Evolutionary conservation across 2,113 vertebrate species (phyloP), one percentile per base, ranked within the genome.

Genomic region (Gymnobelideus leadbeateri): DNA sequence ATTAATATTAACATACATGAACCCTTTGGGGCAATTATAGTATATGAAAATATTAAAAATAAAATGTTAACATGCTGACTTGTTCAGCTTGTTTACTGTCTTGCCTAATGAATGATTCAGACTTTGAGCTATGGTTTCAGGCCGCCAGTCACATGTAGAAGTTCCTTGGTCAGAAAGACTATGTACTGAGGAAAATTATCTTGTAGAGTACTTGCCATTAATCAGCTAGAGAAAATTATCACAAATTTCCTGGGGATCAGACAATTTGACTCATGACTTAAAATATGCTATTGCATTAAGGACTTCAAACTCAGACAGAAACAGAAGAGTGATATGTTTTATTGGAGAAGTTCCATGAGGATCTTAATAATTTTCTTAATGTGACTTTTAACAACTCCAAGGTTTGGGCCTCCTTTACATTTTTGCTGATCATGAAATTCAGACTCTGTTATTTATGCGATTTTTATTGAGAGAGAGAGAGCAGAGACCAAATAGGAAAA

Each of bases 1-100:
- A 93, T 31, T 68, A 54, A 46, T 89, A 92, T 51, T 77, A 26
- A 12, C 23, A n/a, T 21, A 47, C 53, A 84, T 92, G 61, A 51
- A 49, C 14, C 8, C 24, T 93, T 95, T 50, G 53, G 49, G 92
- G 3, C 26, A 43, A 92, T 19, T 31, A 12, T 8, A 89, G 47
- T 91, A 95, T 51, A 93, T 0, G 25, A 95, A 96, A 95, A 89
- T 47, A 93, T 54, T 89, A 92, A 92, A 54, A 91, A 93, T 49
- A 89, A 90, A 92, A n/a, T 26, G 37, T 89, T 93, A 51, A 26
- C 52, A 94, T 25, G 8, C 50, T 95, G 31, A 55, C 49, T 92
- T 26, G 91, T 92, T 89, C 46, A 91, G 31, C 21, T 89, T 50
- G 51, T 90, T 68, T 51, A 51, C 51, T 96, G 28, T 90, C 77